Percentiles rank a stretch among this genome's conserved stretches.
Evolutionary conservation across 2,888 invertebrate species (phyloP).

Genomic region (Smittia sp.): DNA sequence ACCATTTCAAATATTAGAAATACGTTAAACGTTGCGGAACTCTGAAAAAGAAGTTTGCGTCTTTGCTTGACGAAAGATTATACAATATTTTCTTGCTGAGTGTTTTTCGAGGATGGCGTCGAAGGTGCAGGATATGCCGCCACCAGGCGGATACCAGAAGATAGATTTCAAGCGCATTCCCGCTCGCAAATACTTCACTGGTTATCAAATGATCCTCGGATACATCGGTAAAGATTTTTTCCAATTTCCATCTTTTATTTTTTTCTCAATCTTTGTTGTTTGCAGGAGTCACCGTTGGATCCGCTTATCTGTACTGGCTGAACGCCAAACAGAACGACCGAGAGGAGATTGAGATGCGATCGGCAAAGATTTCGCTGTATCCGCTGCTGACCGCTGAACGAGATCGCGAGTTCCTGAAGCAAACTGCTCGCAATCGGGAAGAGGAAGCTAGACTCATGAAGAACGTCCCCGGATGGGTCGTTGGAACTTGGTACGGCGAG

Average conservation of each 20-base stretch:
- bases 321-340: slow-evolving; percentile 57
- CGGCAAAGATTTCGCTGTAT: slow-evolving; percentile 70
- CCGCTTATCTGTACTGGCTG: slow-evolving; percentile 59
- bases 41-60: no score
- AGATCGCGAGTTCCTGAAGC: slow-evolving; percentile 79
- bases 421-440: slow-evolving; percentile 74
- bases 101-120: slow-evolving; percentile 47
- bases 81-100: not conserved
- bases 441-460: slow-evolving; percentile 85
- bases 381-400: slow-evolving; percentile 80
- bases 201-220: slow-evolving; percentile 62
- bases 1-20: no score
- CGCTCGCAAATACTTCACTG: slow-evolving; percentile 67
- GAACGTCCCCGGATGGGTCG: slow-evolving; percentile 85
- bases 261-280: not conserved
- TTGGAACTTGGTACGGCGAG: slow-evolving; percentile 83
- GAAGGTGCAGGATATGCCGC: slow-evolving; percentile 86
- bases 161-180: slow-evolving; percentile 71
- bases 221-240: slow-evolving; percentile 54
- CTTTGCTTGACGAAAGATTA: no score
- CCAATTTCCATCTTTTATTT: not conserved
- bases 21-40: no score
- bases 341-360: slow-evolving; percentile 70
- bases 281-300: slow-evolving; percentile 56
- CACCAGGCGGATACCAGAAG: slow-evolving; percentile 82